phyloP scores from a whole-genome alignment of 35 echinoderm and acorn worm species.

The Ophioderma brevispina region DNA sequence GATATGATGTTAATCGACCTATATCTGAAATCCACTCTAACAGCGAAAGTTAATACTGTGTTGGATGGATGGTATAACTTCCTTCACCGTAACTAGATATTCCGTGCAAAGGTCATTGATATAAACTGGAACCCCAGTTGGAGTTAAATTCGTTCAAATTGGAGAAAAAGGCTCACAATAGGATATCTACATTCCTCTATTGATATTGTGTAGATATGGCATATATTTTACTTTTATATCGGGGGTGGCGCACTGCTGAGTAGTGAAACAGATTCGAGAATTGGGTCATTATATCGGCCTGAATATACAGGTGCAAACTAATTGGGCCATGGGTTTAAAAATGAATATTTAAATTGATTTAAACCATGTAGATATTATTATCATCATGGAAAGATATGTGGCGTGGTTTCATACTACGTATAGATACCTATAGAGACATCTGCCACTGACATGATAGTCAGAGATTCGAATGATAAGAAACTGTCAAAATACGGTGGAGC shows the following conservation, averaged over 20 bases:
- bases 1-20: too few species aligned
- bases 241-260: neutral
- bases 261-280: too few species aligned
- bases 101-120: neutral
- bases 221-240: neutral
- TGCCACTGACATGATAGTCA: too few species aligned
- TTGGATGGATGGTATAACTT: neutral
- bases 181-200: neutral
- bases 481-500: too few species aligned
- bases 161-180: neutral
- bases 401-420: too few species aligned
- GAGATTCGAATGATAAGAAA: too few species aligned
- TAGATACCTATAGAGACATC: too few species aligned
- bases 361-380: too few species aligned
- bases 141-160: neutral
- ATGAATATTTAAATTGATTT: too few species aligned
- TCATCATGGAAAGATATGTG: too few species aligned
- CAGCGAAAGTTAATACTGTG: neutral
- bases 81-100: neutral
- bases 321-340: too few species aligned
- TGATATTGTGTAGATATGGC: neutral
- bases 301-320: neutral
- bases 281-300: neutral
- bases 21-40: too few species aligned
- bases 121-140: neutral